Evolutionary conservation across 2,888 invertebrate species (phyloP).

Genomic region (Hypomecis punctinalis): DNA sequence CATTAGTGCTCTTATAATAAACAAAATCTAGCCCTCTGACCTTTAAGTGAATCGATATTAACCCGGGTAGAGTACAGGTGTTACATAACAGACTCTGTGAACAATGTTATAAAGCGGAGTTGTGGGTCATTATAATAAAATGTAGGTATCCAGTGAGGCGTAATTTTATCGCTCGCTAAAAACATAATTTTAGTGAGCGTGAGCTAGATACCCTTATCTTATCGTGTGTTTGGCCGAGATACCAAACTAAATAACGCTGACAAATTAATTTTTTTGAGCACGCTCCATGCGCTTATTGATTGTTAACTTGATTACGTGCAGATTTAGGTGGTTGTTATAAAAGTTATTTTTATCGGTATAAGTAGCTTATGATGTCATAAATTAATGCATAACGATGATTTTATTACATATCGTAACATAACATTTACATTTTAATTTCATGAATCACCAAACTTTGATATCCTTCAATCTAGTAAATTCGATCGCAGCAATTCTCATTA

Average conservation of each 20-base stretch:
- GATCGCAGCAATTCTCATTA: neutral
- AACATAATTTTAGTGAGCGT: constrained; percentile 21
- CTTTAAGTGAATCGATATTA: constrained; percentile 18
- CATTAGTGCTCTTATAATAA: neutral
- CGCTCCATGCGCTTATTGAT: constrained; percentile 19
- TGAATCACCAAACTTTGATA: neutral
- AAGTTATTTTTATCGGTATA: neutral
- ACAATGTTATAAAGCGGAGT: neutral
- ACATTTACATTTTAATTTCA: neutral
- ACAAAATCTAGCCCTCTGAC: constrained; percentile 6
- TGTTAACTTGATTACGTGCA: neutral
- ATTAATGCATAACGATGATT: neutral
- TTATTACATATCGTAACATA: neutral
- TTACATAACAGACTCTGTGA: constrained; percentile 3
- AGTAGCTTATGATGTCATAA: neutral
- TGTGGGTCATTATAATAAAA: constrained; percentile 1
- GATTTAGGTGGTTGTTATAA: neutral
- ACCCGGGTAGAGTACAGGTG: constrained; percentile 5
- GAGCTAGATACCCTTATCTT: constrained; percentile 37
- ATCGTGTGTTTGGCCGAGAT: constrained; percentile 33
- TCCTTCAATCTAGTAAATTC: neutral
- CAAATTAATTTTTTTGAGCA: constrained; percentile 30
- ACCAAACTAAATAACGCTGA: constrained; percentile 24
- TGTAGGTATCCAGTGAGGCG: constrained; percentile 35
- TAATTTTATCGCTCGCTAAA: constrained; percentile 34